Evolutionary conservation across 2,797 vertebrate genomes (phyloP), one percentile per base, ranked within the genome.

Genomic region (Gallirallus australis): DNA sequence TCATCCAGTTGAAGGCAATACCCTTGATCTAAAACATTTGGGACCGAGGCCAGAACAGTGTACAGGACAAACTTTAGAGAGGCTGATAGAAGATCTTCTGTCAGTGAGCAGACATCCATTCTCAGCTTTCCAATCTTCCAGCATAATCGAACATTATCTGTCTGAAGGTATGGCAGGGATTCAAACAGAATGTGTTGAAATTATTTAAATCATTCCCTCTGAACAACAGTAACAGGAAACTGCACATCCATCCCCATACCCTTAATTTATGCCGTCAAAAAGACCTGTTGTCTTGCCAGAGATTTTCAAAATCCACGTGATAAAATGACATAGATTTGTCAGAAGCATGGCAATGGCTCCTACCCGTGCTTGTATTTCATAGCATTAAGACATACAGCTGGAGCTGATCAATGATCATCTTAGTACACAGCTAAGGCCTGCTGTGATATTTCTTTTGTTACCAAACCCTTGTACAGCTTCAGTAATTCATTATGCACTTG

Each of bases 71-170:
- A 90, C 42, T 93, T 88, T 35, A 81, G 52, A 88, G 60, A 93
- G 75, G 93, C 5, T 86, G 69, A 89, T 91, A 54, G 80, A 86
- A 94, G 69, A 80, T 50, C 45, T 69, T 13, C 65, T 91, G 93
- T 86, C 80, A 93, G 57, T 19, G 28, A 90, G 54, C 47, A 86
- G 47, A 73, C 89, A 93, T 30, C 65, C 53, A 40, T 69, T 90
- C 85, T 91, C 82, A 86, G 93, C 54, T 61, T 93, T 72, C 31
- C 1, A 4, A 40, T 78, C 50, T 72, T 81, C 52, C 3, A 0
- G 54, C 59, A n/a, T 83, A 72, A 88, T 54, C 59, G n/a, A 61
- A 6, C 50, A 65, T 85, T 79, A 75, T 80, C 71, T 89, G 56
- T 89, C 78, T 19, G 8, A 47, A 21, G 9, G 63, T 16, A 78